These are phyloP conservation scores for Dynastes hyllus DNA, from an alignment of 2,888 invertebrate genomes.

Conservation along the genomic window DNA sequence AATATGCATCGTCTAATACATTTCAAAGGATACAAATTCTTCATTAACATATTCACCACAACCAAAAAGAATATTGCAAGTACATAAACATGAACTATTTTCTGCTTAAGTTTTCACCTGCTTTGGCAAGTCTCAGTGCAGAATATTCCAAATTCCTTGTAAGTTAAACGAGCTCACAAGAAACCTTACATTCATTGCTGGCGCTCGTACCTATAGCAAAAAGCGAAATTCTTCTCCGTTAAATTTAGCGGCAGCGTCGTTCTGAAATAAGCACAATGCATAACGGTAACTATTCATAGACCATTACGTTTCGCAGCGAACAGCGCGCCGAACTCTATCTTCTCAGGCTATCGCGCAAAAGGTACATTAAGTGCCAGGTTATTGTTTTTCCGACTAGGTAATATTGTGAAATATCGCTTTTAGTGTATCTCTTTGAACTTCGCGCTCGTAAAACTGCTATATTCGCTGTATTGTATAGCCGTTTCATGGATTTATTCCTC, in stretches of 20 bases:
- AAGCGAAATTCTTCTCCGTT: conserved; percentile 2
- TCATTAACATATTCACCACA: too few relatives aligned
- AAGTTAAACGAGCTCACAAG: too few relatives aligned
- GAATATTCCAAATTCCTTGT: too few relatives aligned
- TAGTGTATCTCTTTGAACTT: conserved; percentile 28
- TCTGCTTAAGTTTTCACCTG: too few relatives aligned
- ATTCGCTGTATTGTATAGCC: not conserved
- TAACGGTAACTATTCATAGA: conserved; percentile 30
- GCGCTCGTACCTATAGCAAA: not conserved
- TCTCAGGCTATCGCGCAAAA: conserved; percentile 19
- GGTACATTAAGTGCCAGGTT: conserved; percentile 15
- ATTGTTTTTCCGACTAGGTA: conserved; percentile 34
- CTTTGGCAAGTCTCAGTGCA: too few relatives aligned
- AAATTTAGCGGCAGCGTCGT: conserved; percentile 1
- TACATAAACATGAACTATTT: too few relatives aligned
- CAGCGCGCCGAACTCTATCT: not conserved
- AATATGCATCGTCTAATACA: too few relatives aligned
- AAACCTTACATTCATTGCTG: not conserved
- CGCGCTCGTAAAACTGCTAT: not conserved
- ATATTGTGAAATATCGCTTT: conserved; percentile 25
- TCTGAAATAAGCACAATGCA: conserved; percentile 20
- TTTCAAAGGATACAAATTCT: too few relatives aligned
- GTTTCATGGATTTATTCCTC: too few relatives aligned
- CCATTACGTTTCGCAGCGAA: conserved; percentile 24
- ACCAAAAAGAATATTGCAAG: too few relatives aligned